Evolutionary conservation across 1,140 invertebrate species (phyloP), one percentile per base, ranked within the genome.

Genomic region (Magallana ariakensis): DNA sequence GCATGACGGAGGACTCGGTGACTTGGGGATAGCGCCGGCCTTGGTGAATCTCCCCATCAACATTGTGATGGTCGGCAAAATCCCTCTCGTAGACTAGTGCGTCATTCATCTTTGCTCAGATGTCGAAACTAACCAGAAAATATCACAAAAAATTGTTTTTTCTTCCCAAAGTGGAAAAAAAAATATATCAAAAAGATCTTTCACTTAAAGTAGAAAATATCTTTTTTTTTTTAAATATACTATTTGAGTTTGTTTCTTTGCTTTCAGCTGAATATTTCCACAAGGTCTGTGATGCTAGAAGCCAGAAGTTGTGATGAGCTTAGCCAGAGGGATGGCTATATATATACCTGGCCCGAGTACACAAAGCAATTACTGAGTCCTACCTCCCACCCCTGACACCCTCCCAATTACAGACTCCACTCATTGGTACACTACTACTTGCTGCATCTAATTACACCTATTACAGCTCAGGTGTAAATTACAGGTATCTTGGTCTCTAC

Each of bases 311-410:
- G 19, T 75, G 66, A 75, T 22, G 10, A 26, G 22, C 19, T 26
- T 75, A 75, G 66, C 66, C 66, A 75, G 66, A 75, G 66, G 66
- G 66, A 75, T 75, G 15, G 19, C 66, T 75, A 75, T 75, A 75
- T 75, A 75, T 75, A 75, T 75, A 75, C 66, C 66, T 33, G 66
- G 66, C 66, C 66, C 33, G 66, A 75, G 66, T 26, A 75, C 66
- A 75, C 66, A 75, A 75, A 26, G 22, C 66, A 75, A 75, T 75
- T 75, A 75, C 22, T 2, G 66, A 75, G 66, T 75, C 5, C 66
- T 75, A 9, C 66, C 66, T 75, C 66, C 66, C 26, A 75, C 66
- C 26, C 66, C 15, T 75, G 66, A 75, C 66, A 75, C 66, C 66
- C 66, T 75, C 22, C 66, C 10, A 75, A 75, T 46, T 33, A 75